Evolutionary conservation across 2,113 vertebrate species (phyloP), one percentile per base, ranked within the genome.

Genomic region (Pseudorectes ferrugineus): DNA sequence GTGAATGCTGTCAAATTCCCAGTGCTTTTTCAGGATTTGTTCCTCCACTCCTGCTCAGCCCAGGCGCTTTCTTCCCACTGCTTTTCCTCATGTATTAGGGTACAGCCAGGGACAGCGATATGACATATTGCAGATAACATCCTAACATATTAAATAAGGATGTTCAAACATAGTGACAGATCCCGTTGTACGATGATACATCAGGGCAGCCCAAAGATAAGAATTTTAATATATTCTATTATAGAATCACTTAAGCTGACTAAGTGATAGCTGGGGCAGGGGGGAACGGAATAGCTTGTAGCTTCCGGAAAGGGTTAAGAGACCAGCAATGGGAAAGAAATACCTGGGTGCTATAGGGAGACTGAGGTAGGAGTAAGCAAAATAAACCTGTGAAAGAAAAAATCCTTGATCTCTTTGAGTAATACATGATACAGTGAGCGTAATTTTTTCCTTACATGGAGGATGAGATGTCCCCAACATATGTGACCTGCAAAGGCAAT

Each of bases 71-170:
- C 35, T 70, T 91, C 12, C 1, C 20, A 17, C 14, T 82, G 35
- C 49, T 59, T 84, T 73, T 79, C 31, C 75, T 68, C 78, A 6
- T 81, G 48, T 57, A 0, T 86, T 59, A 88, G 81, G 94, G 65
- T 92, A 80, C 36, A 88, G 82, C 51, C 59, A 88, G 82, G 72
- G 89, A 93, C 90, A 85, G 72, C 0, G 5, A 84, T 88, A 76
- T 94, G 94, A 86, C 85, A 80, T 14, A 81, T 77, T 86, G 75
- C 83, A 96, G 95, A 97, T 95, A 96, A 94, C 88, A 96, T 96
- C 90, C 79, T 77, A 96, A 96, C 85, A 88, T 90, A 94, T 94
- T 96, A 93, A 95, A 96, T 96, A 96, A 96, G 88, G 90, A 95
- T 92, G 94, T 96, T 96, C 95, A 96, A 95, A 95, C 90, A 95